These are phyloP conservation scores for Caenorhabditis tropicalis DNA, from an alignment of 1,140 invertebrate genomes.

Conservation along the genomic window DNA sequence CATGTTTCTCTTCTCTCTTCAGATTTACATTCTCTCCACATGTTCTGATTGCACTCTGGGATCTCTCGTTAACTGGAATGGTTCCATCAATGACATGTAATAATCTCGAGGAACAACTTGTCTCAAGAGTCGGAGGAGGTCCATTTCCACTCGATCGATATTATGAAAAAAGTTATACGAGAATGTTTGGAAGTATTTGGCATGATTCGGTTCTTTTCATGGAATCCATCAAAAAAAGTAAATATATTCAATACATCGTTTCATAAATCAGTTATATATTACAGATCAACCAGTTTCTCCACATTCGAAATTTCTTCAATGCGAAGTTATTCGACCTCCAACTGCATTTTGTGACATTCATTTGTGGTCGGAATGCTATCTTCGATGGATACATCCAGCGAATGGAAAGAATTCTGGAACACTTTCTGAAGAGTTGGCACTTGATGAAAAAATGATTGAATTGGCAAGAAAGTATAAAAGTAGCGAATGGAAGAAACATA, in stretches of 20 bases:
- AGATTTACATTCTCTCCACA: slow-evolving; percentile 51
- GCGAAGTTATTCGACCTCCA: slow-evolving; percentile 46
- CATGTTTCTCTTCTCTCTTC: neutral
- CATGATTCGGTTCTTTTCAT: slow-evolving; percentile 25
- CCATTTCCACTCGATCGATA: slow-evolving; percentile 48
- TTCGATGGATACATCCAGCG: slow-evolving; percentile 47
- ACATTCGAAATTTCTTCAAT: neutral
- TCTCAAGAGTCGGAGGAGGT: neutral
- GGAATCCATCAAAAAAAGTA: slow-evolving; percentile 18
- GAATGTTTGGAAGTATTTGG: slow-evolving; percentile 34
- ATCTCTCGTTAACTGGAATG: slow-evolving; percentile 48
- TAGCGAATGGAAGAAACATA: slow-evolving; percentile 1
- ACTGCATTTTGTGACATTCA: slow-evolving; percentile 30
- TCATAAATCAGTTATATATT: neutral
- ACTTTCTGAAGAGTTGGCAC: neutral
- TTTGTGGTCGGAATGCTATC: slow-evolving; percentile 46
- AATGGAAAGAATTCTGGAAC: neutral
- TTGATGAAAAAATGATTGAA: slow-evolving; percentile 40
- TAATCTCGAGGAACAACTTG: slow-evolving; percentile 18
- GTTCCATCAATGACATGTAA: slow-evolving; percentile 43
- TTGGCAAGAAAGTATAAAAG: neutral
- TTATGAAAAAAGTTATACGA: slow-evolving; percentile 20
- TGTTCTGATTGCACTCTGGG: slow-evolving; percentile 42
- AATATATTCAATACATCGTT: neutral
- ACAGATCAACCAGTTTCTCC: neutral